Conservation (phyloP, 2,113 vertebrate genomes). For the Ramphastos sulfuratus region DNA sequence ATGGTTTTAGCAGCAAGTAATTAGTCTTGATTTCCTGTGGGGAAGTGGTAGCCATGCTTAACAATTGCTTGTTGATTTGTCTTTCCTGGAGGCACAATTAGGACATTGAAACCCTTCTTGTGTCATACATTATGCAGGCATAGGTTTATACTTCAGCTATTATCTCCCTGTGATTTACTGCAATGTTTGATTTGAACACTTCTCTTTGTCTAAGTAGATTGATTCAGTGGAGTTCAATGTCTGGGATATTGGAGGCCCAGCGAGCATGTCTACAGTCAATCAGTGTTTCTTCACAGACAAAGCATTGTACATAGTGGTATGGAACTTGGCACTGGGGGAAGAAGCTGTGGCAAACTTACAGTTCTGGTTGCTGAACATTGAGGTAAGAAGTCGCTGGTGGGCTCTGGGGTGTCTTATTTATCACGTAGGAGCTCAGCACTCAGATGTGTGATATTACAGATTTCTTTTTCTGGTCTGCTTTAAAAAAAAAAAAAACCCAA, state of each 20-base stretch:
- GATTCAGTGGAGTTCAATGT: slow-evolving; percentile 90
- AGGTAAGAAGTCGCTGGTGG: slow-evolving; percentile 78
- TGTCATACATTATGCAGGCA: not conserved
- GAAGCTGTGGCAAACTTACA: slow-evolving; percentile 94
- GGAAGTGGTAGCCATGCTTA: slow-evolving; percentile 47
- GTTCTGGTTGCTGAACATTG: slow-evolving; percentile 96
- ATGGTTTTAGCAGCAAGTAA: slow-evolving; percentile 30
- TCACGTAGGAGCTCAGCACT: not conserved
- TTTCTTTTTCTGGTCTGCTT: slow-evolving; percentile 22
- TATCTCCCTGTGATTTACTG: slow-evolving; percentile 29
- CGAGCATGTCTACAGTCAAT: slow-evolving; percentile 95
- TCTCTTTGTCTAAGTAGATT: slow-evolving; percentile 80
- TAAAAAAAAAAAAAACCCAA: not conserved
- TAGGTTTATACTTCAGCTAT: not conserved
- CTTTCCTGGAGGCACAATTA: slow-evolving; percentile 48
- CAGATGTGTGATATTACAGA: not conserved
- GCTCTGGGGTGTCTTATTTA: not conserved
- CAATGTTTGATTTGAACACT: slow-evolving; percentile 60
- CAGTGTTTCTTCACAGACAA: slow-evolving; percentile 99
- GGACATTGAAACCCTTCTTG: slow-evolving; percentile 24
- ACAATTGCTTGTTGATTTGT: slow-evolving; percentile 65
- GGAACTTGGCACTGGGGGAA: slow-evolving; percentile 97
- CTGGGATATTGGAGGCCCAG: slow-evolving; percentile 94
- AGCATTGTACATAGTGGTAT: slow-evolving; percentile 93
- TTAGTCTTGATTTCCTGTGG: slow-evolving; percentile 59